phyloP scores from a whole-genome alignment of 1,140 invertebrate genomes.

The Heliconius eleuchia region DNA sequence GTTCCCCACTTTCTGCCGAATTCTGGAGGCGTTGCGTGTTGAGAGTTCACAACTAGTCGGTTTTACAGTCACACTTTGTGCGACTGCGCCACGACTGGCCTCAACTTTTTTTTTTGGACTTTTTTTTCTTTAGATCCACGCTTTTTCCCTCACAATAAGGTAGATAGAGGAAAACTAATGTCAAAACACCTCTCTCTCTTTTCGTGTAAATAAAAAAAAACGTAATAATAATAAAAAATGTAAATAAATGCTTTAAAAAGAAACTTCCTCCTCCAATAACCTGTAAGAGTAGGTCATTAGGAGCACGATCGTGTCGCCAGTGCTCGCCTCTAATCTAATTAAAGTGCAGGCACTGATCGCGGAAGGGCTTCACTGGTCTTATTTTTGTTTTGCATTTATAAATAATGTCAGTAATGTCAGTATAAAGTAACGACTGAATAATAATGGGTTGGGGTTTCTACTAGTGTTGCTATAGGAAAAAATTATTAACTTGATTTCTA shows the following conservation, averaged over 20 bases:
- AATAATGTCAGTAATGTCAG: neutral
- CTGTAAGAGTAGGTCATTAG: conserved; percentile 21
- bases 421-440: neutral
- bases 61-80: too few species aligned
- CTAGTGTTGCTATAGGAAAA: neutral
- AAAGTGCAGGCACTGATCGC: conserved; percentile 24
- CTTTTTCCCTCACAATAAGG: too few species aligned
- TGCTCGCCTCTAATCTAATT: conserved; percentile 26
- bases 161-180: too few species aligned
- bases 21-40: too few species aligned
- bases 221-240: conserved; percentile 8
- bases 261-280: conserved; percentile 18
- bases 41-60: too few species aligned
- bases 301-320: conserved; percentile 17
- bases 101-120: too few species aligned
- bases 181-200: too few species aligned
- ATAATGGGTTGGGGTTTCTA: neutral
- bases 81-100: too few species aligned
- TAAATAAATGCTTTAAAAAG: conserved; percentile 4
- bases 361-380: conserved; percentile 30
- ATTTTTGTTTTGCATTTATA: conserved; percentile 14
- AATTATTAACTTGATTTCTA: neutral
- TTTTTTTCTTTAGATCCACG: too few species aligned
- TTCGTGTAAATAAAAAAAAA: neutral
- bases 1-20: too few species aligned